A percentile compares a stretch with the other conserved stretches of the same genome.
Evolutionary conservation across 2,888 invertebrate species (phyloP).

Genomic region (Scotopteryx bipunctaria): DNA sequence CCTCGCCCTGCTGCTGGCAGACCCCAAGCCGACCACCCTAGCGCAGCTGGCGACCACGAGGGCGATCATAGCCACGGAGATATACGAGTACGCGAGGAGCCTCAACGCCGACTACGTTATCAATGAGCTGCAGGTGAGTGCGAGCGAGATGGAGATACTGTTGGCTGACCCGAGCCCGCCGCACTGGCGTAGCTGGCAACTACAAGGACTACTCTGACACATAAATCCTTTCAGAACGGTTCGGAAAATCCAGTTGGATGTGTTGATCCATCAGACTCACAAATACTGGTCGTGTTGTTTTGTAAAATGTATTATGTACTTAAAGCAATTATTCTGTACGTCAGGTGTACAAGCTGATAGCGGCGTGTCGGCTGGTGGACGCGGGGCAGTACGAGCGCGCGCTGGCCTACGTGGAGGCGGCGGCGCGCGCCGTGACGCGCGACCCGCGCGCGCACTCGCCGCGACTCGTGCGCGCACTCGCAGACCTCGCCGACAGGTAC

Average conservation of each 20-base stretch:
- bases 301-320: background rate
- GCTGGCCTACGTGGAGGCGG: constrained; percentile 92
- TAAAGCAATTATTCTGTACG: background rate
- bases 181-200: no score
- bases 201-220: no score
- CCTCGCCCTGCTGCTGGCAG: constrained; percentile 86
- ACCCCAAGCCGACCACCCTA: constrained; percentile 90
- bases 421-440: constrained; percentile 86
- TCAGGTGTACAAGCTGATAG: constrained; percentile 92
- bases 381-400: constrained; percentile 91
- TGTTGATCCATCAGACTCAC: no score
- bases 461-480: constrained; percentile 77
- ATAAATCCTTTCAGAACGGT: no score
- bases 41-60: constrained; percentile 89
- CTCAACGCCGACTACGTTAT: constrained; percentile 89
- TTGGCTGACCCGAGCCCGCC: no score
- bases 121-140: constrained; percentile 87
- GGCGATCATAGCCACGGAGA: constrained; percentile 96
- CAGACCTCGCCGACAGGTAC: constrained; percentile 66
- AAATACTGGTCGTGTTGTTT: no score
- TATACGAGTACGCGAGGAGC: constrained; percentile 96
- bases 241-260: no score
- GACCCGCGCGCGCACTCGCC: constrained; percentile 64
- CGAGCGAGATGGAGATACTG: no score
- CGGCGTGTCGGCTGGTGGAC: constrained; percentile 89